Conservation (phyloP, 2,797 vertebrate genomes). For the Todus mexicanus region DNA sequence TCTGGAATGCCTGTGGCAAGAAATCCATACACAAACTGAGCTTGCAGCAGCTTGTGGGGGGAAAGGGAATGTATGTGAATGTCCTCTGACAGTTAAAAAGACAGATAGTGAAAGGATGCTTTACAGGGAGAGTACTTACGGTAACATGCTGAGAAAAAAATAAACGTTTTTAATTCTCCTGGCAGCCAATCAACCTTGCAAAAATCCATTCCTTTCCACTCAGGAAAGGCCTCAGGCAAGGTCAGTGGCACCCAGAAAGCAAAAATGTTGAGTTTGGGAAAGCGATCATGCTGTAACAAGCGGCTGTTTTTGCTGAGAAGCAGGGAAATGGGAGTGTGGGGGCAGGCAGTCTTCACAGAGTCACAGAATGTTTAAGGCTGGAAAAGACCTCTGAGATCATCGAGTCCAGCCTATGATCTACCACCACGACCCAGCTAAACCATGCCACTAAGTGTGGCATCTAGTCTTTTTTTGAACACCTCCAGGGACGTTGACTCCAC, state of each 20-base stretch:
- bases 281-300: rapidly evolving
- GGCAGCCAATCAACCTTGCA: background rate
- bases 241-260: background rate
- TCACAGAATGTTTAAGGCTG: too few relatives aligned
- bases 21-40: background rate
- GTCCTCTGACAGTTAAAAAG: conserved; percentile 19
- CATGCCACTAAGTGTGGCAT: too few relatives aligned
- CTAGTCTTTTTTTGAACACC: too few relatives aligned
- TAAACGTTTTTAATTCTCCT: background rate
- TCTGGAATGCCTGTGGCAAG: background rate
- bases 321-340: rapidly evolving
- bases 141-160: background rate
- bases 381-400: too few relatives aligned
- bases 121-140: background rate
- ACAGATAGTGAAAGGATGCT: background rate
- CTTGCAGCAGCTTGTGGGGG: background rate
- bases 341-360: too few relatives aligned
- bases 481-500: too few relatives aligned
- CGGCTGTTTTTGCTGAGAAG: rapidly evolving
- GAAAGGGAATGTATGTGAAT: background rate
- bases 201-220: background rate
- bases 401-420: too few relatives aligned
- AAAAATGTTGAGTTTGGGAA: background rate
- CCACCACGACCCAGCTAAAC: too few relatives aligned
- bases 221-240: background rate